Base-by-base conservation (phyloP, 2,113 vertebrate genomes). In the Pachycephala philippinensis region DNA sequence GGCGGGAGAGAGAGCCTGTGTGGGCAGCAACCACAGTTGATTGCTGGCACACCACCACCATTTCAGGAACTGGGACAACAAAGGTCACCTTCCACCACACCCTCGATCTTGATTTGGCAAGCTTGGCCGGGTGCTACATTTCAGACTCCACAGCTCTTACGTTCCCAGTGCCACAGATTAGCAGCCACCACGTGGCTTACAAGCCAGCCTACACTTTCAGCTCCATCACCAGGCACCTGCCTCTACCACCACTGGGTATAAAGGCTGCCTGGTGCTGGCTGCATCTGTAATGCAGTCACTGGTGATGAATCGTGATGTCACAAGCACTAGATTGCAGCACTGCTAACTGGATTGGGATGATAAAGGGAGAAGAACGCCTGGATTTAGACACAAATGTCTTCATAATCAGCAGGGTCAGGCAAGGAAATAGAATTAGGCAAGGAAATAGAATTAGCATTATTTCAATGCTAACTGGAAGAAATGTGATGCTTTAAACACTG, bases 241-340 rank as follows among this genome's bases (percentile, higher is more conserved):
- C 4, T 0, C 72, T 60, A 20, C 53, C 60, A 69, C 53, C 5
- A 3, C 44, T 65, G 12, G 9, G 61, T 79, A 82, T 50, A 84
- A 63, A 85, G 56, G 31, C 82, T 75, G 63, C 53, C 70, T 93
- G 52, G 42, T 54, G 56, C 92, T 26, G 13, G 59, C 76, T 82
- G 86, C 47, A 90, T 88, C 83, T 56, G 52, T 96, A 90, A 88
- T 45, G 35, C 65, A 84, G 83, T 77, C 69, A 69, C 81, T 15
- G 2, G 69, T 83, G 89, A 95, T 93, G 66, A 92, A 97, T 72
- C 20, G 4, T 83, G 74, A 92, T 95, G 30, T 93, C 94, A 94
- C 4, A 7, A 75, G 69, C 0, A 1, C 31, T 93, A 61, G 89
- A 76, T 19, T 10, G 9, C 15, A 33, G 84, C 49, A 95, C 40